Evolutionary conservation across 2,797 vertebrate species (phyloP).

Genomic region (Neostethus bicornis): DNA sequence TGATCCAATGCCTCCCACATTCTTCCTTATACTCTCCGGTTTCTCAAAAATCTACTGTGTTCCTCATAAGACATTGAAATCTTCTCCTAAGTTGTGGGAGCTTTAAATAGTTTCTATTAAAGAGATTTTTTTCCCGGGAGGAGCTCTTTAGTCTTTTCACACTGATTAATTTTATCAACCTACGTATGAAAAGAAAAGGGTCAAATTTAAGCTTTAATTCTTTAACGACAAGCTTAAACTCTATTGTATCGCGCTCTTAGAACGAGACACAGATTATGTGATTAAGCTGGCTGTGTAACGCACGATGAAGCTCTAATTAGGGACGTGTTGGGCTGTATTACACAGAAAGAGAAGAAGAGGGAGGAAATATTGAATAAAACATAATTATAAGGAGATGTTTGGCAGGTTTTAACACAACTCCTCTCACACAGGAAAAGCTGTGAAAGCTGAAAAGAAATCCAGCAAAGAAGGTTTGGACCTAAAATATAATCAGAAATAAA

Average conservation of each 20-base stretch:
- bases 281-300: slow-evolving; percentile 31
- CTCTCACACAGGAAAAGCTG: slow-evolving; percentile 49
- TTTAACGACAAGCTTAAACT: neutral
- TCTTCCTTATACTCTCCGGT: too few relatives aligned
- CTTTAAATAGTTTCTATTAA: neutral
- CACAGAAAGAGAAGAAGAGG: slow-evolving; percentile 16
- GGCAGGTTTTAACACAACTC: slow-evolving; percentile 34
- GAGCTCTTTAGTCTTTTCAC: neutral
- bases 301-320: slow-evolving; percentile 36
- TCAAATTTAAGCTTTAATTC: neutral
- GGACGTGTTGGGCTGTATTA: slow-evolving; percentile 19
- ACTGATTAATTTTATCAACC: neutral
- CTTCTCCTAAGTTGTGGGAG: neutral
- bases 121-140: neutral
- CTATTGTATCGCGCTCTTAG: neutral
- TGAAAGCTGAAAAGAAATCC: slow-evolving; percentile 54
- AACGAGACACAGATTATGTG: slow-evolving; percentile 16
- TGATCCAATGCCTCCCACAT: too few relatives aligned
- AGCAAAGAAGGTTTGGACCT: slow-evolving; percentile 52
- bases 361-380: slow-evolving; percentile 10
- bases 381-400: slow-evolving; percentile 16
- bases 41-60: neutral
- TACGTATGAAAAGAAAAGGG: neutral
- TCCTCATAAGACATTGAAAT: neutral
- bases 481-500: neutral